phyloP scores from a whole-genome alignment of 2,797 vertebrate species.

The Semotilus atromaculatus region DNA sequence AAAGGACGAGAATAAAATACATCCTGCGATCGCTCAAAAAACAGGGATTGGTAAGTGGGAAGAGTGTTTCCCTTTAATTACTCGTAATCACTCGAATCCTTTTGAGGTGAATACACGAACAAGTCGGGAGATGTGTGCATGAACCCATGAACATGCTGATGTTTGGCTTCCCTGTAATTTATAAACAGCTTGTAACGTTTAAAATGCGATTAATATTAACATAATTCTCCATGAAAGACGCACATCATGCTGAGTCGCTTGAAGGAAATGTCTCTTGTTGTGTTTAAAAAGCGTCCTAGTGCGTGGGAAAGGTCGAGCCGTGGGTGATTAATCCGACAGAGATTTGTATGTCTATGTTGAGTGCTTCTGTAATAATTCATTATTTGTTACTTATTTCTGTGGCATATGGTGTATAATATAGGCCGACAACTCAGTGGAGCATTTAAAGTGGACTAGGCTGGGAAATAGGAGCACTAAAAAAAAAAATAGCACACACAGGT shows the following conservation, averaged over 20 bases:
- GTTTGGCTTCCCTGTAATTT: background rate
- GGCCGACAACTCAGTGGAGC: slow-evolving; percentile 37
- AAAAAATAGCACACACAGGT: background rate
- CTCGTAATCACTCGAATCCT: background rate
- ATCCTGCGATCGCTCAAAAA: background rate
- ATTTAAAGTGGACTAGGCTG: slow-evolving; percentile 22
- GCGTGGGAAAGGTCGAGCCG: slow-evolving; percentile 37
- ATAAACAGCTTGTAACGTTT: background rate
- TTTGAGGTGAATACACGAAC: background rate
- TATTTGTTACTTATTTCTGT: slow-evolving; percentile 40
- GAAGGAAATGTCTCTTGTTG: background rate
- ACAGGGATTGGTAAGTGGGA: slow-evolving; percentile 7
- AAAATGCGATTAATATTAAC: background rate
- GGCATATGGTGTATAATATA: slow-evolving; percentile 44
- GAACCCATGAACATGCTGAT: background rate
- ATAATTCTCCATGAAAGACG: background rate
- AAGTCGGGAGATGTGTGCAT: background rate
- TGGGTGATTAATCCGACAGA: slow-evolving; percentile 22
- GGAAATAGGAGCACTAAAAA: slow-evolving; percentile 20
- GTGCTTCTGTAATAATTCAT: slow-evolving; percentile 10
- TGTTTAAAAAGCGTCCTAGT: slow-evolving; percentile 3
- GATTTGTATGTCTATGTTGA: slow-evolving; percentile 7
- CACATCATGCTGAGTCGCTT: background rate
- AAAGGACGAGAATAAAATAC: background rate
- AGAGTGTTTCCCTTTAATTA: background rate